These are phyloP conservation scores for Phylloscopus trochiloides DNA, from an alignment of 2,113 vertebrate genomes.

Conservation along the genomic window DNA sequence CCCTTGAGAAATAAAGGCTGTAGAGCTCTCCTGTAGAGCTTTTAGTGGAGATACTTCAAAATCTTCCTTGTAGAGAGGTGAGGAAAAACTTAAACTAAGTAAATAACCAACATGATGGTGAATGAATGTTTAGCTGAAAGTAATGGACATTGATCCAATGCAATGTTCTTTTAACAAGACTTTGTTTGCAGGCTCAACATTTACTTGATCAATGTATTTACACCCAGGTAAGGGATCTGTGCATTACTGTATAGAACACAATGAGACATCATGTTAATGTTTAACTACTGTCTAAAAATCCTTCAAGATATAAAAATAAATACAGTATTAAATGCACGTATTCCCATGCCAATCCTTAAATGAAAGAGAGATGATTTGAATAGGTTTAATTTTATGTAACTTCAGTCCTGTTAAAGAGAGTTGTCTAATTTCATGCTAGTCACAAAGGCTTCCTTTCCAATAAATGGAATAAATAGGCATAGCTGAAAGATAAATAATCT, in stretches of 20 bases:
- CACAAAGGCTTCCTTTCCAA: slow-evolving; percentile 30
- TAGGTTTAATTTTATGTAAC: slow-evolving; percentile 1
- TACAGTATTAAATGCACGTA: neutral
- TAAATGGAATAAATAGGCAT: slow-evolving; percentile 46
- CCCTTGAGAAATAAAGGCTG: neutral
- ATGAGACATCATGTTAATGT: neutral
- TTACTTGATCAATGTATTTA: neutral
- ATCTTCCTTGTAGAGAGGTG: neutral
- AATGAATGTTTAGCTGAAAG: neutral
- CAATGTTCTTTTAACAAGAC: neutral
- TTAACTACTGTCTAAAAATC: neutral
- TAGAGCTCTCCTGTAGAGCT: neutral
- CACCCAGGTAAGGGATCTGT: neutral
- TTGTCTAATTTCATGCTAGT: slow-evolving; percentile 51
- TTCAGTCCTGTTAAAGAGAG: neutral
- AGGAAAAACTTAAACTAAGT: neutral
- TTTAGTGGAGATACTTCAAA: neutral
- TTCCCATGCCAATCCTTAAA: neutral
- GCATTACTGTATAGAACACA: neutral
- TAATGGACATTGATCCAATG: neutral
- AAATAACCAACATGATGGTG: neutral
- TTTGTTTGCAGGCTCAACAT: neutral
- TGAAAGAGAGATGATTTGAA: neutral
- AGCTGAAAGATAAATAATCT: slow-evolving; percentile 62
- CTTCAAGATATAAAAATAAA: neutral